A percentile compares a stretch with the other conserved stretches of the same genome.
phyloP scores from a whole-genome alignment of 2,888 invertebrate genomes.

The Neelides folsomi region DNA sequence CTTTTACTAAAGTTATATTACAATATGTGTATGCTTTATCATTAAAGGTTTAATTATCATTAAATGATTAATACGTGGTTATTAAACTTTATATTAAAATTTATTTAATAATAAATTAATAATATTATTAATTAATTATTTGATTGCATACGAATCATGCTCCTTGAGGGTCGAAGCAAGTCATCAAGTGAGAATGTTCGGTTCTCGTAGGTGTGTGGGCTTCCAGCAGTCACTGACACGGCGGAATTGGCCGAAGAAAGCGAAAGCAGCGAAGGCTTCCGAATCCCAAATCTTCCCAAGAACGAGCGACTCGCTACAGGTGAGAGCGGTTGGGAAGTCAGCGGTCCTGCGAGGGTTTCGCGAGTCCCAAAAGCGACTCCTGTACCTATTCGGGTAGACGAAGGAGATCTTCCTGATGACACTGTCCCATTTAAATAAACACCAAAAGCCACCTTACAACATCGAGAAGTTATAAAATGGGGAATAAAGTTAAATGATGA shows the following conservation, averaged over 20 bases:
- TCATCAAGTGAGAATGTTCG: slow-evolving; percentile 79
- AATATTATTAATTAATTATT: too few relatives aligned
- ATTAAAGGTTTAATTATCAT: too few relatives aligned
- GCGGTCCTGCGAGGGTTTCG: slow-evolving; percentile 28
- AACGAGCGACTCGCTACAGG: slow-evolving; percentile 52
- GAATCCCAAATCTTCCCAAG: slow-evolving; percentile 71
- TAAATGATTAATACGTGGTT: too few relatives aligned
- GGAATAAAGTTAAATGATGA: background rate
- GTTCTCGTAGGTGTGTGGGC: slow-evolving; percentile 37
- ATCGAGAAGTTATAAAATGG: background rate
- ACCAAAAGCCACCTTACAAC: background rate
- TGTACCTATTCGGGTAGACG: slow-evolving; percentile 29
- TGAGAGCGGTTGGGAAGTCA: slow-evolving; percentile 32
- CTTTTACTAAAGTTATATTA: too few relatives aligned
- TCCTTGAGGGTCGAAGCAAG: slow-evolving; percentile 55
- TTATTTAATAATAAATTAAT: too few relatives aligned
- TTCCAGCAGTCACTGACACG: slow-evolving; percentile 44
- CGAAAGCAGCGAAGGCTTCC: slow-evolving; percentile 74
- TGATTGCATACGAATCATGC: slow-evolving; percentile 25
- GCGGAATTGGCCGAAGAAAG: slow-evolving; percentile 43
- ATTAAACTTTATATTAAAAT: too few relatives aligned
- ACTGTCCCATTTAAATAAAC: background rate
- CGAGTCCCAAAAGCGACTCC: slow-evolving; percentile 19
- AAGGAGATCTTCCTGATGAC: slow-evolving; percentile 30
- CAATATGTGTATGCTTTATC: too few relatives aligned